These are phyloP conservation scores for Dreissena rostriformis DNA, from an alignment of 1,140 invertebrate species.

Conservation along the genomic window DNA sequence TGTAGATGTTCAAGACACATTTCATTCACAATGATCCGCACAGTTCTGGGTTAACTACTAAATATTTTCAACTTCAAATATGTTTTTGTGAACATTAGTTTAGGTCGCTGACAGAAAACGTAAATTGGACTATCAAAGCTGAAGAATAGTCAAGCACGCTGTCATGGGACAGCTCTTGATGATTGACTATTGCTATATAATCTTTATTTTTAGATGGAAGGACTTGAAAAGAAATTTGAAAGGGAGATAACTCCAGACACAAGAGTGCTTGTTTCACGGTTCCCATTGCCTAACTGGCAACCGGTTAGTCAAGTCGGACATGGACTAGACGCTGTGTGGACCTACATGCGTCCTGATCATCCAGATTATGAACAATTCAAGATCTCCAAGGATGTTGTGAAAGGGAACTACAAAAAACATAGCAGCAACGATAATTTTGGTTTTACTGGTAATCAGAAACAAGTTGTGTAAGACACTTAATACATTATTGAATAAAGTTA, in stretches of 20 bases:
- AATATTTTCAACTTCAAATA: no score
- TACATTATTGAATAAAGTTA: no score
- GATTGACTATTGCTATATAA: background rate
- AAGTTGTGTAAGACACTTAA: no score
- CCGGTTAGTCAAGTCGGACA: conserved; percentile 33
- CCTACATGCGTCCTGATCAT: conserved; percentile 42
- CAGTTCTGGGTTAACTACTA: no score
- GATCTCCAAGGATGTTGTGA: background rate
- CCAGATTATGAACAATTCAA: conserved; percentile 28
- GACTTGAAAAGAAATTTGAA: conserved; percentile 37
- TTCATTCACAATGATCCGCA: no score
- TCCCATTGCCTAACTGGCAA: conserved; percentile 41
- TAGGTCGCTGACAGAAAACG: no score
- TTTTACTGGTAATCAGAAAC: background rate
- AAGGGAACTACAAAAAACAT: background rate
- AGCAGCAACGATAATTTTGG: background rate
- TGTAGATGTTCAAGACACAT: no score
- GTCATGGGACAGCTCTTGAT: background rate
- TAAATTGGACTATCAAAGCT: no score
- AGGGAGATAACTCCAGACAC: conserved; percentile 13
- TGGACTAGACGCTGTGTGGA: conserved; percentile 40
- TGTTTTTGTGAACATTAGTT: no score
- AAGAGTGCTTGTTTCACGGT: conserved; percentile 40
- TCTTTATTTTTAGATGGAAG: conserved; percentile 24
- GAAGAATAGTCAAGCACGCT: no score